Evolutionary conservation across 2,113 vertebrate species (phyloP).

Genomic region (Acinonyx jubatus): DNA sequence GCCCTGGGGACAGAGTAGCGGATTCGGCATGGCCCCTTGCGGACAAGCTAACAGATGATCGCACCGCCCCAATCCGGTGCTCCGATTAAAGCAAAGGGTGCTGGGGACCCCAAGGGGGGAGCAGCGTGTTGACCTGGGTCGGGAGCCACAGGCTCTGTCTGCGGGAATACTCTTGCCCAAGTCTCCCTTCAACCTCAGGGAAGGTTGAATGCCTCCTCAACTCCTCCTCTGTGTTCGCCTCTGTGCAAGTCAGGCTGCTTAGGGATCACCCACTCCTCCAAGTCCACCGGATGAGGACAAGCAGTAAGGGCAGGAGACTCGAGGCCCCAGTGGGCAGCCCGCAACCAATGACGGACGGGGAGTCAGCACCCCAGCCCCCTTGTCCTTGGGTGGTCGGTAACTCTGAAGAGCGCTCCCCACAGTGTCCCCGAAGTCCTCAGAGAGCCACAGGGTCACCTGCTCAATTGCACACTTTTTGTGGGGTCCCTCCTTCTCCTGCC

Average conservation of each 20-base stretch:
- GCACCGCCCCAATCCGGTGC: background rate
- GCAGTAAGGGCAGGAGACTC: background rate
- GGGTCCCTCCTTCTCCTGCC: background rate
- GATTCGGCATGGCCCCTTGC: background rate
- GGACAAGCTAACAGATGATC: background rate
- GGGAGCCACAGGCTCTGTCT: background rate
- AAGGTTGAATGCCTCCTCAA: fast-evolving
- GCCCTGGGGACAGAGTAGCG: background rate
- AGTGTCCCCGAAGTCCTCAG: background rate
- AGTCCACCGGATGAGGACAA: background rate
- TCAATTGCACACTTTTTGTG: background rate
- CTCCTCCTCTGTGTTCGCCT: background rate
- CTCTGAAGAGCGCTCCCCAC: background rate
- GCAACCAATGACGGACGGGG: background rate
- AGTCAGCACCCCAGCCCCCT: background rate
- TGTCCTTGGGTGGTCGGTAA: background rate
- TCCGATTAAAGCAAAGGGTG: background rate
- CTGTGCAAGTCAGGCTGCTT: too few species aligned
- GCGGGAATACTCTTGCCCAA: background rate
- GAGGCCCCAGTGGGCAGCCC: background rate
- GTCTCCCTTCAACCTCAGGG: background rate
- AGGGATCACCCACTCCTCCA: background rate
- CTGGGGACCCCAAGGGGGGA: background rate
- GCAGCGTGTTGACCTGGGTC: background rate
- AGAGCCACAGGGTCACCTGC: background rate